Base-by-base conservation (phyloP, 1,140 invertebrate genomes). In the Mylabris phalerata region DNA sequence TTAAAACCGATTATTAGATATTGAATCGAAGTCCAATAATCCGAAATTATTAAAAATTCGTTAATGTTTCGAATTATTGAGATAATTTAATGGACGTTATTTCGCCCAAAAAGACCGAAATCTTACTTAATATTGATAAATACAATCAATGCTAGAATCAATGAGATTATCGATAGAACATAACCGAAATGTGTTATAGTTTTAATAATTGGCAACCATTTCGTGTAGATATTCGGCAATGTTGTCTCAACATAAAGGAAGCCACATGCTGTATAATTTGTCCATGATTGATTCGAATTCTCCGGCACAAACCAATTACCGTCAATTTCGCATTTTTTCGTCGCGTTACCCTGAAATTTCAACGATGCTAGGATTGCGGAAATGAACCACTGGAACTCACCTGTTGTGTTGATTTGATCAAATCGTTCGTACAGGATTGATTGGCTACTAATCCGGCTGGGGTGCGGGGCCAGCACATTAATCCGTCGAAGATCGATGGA, bases 151-250 rank as follows among this genome's bases (percentile, higher is more conserved):
- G 87, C 84, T 3, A 84, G 71, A 9, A 86, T 65, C 2, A 90
- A 74, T 4, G 84, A 81, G 9, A 80, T 73, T 3, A 89, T 73
- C 0, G 87, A 89, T 6, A 88, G 73, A 0, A 80, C 77, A 64
- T 89, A 89, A 2, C 88, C 87, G n/a, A 85, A 72, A 64, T 81
- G 81, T 24, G 84, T 83, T 46, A 88, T 82, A 4, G 75, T 73
- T 65, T 83, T 84, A 10, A 89, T 78, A 11, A 79, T 72, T 0
- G 80, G 80, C 41, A 88, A 40, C 71, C 82, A 84, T 60, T 75
- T 75, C 79, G 83, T 70, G 65, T 71, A 73, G 4, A 62, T 50
- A 70, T 60, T 50, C 45, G 55, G n/a, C 3, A 42, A 19, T 7
- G 55, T 50, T 60, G 44, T 54, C 13, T 54, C 48, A n/a, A 55